Percentiles rank a stretch among this genome's conserved stretches.
phyloP scores from a whole-genome alignment of 2,113 vertebrate species.

The Pachyramphus minor region DNA sequence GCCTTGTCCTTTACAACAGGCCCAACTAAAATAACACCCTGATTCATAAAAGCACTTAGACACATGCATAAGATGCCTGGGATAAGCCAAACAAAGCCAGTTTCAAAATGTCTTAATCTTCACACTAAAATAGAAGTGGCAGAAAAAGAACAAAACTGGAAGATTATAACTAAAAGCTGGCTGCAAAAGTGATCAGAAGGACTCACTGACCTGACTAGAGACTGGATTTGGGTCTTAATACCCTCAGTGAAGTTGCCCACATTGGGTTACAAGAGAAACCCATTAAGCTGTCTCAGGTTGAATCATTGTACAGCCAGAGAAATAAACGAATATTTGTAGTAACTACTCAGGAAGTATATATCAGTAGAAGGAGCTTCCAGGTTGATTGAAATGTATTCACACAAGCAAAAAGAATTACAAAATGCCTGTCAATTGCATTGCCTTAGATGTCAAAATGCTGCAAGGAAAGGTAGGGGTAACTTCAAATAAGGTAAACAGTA shows the following conservation, averaged over 20 bases:
- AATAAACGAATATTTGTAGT: background rate
- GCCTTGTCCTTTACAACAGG: background rate
- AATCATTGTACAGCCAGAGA: background rate
- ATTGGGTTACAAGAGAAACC: background rate
- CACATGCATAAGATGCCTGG: background rate
- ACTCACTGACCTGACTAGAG: conserved; percentile 21
- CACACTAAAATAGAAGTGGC: background rate
- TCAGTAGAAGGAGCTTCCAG: background rate
- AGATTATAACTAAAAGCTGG: background rate
- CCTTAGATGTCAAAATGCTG: background rate
- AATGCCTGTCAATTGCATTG: background rate
- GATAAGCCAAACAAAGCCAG: background rate
- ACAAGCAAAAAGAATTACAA: background rate
- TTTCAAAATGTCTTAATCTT: background rate
- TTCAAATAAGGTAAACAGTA: background rate
- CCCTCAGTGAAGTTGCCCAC: background rate
- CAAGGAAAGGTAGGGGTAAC: background rate
- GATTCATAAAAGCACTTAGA: background rate
- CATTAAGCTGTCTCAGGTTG: background rate
- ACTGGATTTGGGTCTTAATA: conserved; percentile 24
- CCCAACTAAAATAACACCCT: background rate
- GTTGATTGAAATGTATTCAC: background rate
- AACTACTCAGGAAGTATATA: background rate
- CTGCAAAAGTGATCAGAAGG: conserved; percentile 19
- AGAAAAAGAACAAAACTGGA: background rate